A percentile compares a stretch with the other conserved stretches of the same genome.
Evolutionary conservation across 2,113 vertebrate species (phyloP).

Genomic region (Uropsilus gracilis): DNA sequence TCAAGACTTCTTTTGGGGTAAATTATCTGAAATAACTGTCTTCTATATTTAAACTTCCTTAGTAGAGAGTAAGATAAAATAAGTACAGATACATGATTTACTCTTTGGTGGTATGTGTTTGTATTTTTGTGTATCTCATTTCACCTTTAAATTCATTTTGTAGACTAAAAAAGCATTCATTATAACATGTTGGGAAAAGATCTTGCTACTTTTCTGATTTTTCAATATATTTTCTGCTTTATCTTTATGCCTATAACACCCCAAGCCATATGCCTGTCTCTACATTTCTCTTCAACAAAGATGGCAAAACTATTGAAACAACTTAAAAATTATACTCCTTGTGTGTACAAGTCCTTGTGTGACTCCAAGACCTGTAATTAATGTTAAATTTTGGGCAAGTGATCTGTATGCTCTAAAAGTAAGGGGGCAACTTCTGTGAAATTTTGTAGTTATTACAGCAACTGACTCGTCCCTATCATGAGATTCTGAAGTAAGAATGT

Average conservation of each 20-base stretch:
- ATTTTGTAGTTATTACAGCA: neutral
- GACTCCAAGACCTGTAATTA: slow-evolving; percentile 1
- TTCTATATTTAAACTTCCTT: neutral
- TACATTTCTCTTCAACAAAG: neutral
- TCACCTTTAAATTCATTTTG: neutral
- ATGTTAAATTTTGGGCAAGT: neutral
- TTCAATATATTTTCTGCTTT: neutral
- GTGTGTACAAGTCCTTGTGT: neutral
- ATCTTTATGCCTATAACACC: neutral
- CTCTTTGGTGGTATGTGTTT: neutral
- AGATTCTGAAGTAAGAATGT: neutral
- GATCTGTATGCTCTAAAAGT: neutral
- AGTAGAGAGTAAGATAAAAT: neutral
- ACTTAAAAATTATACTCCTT: neutral
- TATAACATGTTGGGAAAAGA: neutral
- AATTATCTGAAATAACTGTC: neutral
- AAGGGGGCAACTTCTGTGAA: neutral
- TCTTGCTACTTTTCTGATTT: neutral
- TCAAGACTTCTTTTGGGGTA: neutral
- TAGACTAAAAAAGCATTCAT: neutral
- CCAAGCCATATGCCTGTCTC: neutral
- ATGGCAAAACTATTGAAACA: neutral
- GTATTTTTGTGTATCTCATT: neutral
- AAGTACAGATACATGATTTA: neutral
- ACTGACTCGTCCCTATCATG: neutral